Percentiles rank a stretch among this genome's conserved stretches.
These are phyloP conservation scores for Cyprinodon variegatus DNA, from an alignment of 2,113 vertebrate genomes.

Conservation along the genomic window DNA sequence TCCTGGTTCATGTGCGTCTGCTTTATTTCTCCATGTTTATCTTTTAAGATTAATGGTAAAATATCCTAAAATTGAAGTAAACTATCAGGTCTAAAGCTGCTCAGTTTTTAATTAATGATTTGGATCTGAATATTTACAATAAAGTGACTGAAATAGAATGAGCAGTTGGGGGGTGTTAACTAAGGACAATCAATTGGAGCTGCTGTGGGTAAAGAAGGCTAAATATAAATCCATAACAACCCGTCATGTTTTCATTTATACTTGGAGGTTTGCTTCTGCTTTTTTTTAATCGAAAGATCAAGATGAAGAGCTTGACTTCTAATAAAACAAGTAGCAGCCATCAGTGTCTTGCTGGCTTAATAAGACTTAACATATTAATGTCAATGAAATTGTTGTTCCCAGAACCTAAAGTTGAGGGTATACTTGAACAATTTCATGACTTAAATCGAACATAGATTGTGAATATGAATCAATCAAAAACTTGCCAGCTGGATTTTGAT, in stretches of 20 bases:
- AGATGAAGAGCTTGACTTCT: background rate
- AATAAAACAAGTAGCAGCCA: background rate
- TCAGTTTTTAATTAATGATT: background rate
- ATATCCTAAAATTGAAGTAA: background rate
- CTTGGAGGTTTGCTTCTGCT: constrained; percentile 17
- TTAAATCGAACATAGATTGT: background rate
- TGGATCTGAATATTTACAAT: background rate
- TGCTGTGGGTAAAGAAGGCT: constrained; percentile 32
- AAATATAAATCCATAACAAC: constrained; percentile 6
- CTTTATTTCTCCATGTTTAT: background rate
- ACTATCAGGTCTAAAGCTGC: background rate
- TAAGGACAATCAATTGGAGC: constrained; percentile 51
- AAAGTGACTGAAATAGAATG: background rate
- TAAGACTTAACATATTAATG: background rate
- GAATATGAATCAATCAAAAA: background rate
- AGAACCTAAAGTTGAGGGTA: background rate
- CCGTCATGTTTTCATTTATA: constrained; percentile 27
- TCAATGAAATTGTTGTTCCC: background rate
- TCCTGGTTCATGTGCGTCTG: background rate
- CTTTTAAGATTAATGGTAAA: background rate
- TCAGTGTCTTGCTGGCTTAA: too few relatives aligned
- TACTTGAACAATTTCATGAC: background rate
- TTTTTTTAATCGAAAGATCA: background rate
- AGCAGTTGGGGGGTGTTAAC: constrained; percentile 28
- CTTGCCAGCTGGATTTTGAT: background rate